Percentiles rank a stretch among this genome's conserved stretches.
Conservation (phyloP, 2,797 vertebrate genomes). For the Clarias platycephalus region DNA sequence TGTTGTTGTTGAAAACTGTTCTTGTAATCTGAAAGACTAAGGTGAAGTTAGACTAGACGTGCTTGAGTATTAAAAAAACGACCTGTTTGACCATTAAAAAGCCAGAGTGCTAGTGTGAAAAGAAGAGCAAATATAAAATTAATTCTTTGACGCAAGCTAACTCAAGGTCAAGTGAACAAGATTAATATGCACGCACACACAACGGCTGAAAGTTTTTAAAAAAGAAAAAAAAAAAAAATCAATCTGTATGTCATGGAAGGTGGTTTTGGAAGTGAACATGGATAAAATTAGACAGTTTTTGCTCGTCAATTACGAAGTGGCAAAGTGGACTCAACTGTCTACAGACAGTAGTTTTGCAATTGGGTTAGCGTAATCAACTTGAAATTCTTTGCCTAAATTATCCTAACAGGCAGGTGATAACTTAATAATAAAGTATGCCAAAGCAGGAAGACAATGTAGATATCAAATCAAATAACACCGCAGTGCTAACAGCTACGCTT, state of each 20-base stretch:
- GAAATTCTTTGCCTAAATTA: constrained; percentile 2
- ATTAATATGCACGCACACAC: constrained; percentile 55
- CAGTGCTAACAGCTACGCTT: constrained; percentile 3
- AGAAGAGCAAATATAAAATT: constrained; percentile 21
- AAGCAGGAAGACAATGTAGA: constrained; percentile 1
- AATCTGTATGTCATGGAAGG: neutral
- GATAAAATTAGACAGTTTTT: neutral
- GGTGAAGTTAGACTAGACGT: neutral
- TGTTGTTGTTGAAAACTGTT: neutral
- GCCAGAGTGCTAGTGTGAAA: neutral
- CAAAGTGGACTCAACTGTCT: neutral
- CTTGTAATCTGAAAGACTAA: neutral
- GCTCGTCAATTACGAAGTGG: neutral
- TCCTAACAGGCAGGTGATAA: constrained; percentile 21
- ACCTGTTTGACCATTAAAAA: constrained; percentile 48
- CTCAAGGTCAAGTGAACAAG: constrained; percentile 22
- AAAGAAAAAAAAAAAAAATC: neutral
- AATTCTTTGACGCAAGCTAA: constrained; percentile 16
- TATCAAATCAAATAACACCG: constrained; percentile 10
- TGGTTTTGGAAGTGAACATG: neutral
- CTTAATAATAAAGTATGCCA: neutral
- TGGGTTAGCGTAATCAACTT: constrained; percentile 1
- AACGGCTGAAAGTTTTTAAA: neutral
- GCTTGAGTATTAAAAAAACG: neutral
- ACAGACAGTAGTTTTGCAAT: neutral